Base-by-base conservation (phyloP, 2,113 vertebrate species). In the Gymnorhina tibicen region DNA sequence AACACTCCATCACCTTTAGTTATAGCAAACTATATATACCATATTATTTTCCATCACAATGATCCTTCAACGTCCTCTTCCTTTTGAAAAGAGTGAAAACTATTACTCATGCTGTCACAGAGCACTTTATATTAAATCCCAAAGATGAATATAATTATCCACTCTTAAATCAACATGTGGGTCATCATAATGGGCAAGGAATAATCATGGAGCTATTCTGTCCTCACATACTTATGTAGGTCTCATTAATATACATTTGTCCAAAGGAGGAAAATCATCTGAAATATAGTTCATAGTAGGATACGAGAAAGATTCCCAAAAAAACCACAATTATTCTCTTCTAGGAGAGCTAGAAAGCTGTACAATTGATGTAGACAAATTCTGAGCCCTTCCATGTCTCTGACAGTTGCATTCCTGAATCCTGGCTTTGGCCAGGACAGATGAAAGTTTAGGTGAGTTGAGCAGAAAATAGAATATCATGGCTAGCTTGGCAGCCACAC, bases 111-210 rank as follows among this genome's bases (percentile, higher is more conserved):
- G 55, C 74, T 90, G 85, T 66, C 59, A 82, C 53, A 72, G 27
- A 46, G 52, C 37, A 62, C 47, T 96, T 92, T 20, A 58, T 85
- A 80, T 75, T 82, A 83, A 94, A 94, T 95, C 80, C 79, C 62
- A 47, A 70, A 85, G 62, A 62, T 28, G 7, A 85, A 93, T 77
- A 60, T 58, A 74, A 42, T 63, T 62, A 78, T 11, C 62, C 33
- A 49, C 26, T 82, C 64, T 73, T 73, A 82, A 93, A 89, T 77
- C 59, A 86, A 50, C 49, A 75, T 2, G 0, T 2, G 12, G 50
- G 89, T 84, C 70, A 91, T n/a, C 27, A 16, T 10, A 37, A 35
- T 23, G 21, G 56, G n/a, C 64, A 87, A 85, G 28, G 50, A 89
- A 91, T 46, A 62, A 24, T 93, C 47, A 53, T 1, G 30, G 42